phyloP scores from a whole-genome alignment of 2,113 vertebrate genomes.

The Lophochroa leadbeateri region DNA sequence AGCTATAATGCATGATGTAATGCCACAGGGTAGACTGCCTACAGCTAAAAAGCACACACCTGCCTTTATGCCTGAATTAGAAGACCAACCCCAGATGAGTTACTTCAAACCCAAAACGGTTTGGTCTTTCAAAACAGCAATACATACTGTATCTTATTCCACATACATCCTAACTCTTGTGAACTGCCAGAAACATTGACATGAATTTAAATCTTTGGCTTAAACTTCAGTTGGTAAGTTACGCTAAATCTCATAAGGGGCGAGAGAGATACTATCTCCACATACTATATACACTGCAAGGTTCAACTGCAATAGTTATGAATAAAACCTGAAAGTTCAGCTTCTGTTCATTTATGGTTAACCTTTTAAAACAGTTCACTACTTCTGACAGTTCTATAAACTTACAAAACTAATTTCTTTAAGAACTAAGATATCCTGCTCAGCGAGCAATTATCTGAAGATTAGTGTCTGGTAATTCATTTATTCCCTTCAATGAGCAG shows the following conservation, averaged over 20 bases:
- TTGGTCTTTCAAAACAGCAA: not conserved
- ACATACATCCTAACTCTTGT: not conserved
- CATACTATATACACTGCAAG: not conserved
- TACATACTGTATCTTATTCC: not conserved
- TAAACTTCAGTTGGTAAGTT: not conserved
- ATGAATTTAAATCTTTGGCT: not conserved
- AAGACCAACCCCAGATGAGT: not conserved
- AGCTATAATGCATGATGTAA: not conserved
- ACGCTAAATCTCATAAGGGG: not conserved
- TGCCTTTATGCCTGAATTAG: not conserved
- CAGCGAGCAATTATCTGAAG: constrained; percentile 75
- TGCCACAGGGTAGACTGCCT: not conserved
- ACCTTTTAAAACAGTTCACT: constrained; percentile 45
- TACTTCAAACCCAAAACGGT: not conserved
- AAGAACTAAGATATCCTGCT: constrained; percentile 67
- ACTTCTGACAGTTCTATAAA: constrained; percentile 68
- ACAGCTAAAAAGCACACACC: rapidly evolving
- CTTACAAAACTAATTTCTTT: constrained; percentile 65
- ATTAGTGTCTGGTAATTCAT: constrained; percentile 76
- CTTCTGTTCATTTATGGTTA: constrained; percentile 65
- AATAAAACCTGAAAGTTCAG: constrained; percentile 9
- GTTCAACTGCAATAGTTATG: not conserved
- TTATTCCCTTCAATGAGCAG: constrained; percentile 77
- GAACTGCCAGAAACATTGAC: not conserved
- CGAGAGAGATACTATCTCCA: not conserved